Evolutionary conservation across 2,113 vertebrate species (phyloP), one percentile per base, ranked within the genome.

Genomic region (Bombycilla garrulus): DNA sequence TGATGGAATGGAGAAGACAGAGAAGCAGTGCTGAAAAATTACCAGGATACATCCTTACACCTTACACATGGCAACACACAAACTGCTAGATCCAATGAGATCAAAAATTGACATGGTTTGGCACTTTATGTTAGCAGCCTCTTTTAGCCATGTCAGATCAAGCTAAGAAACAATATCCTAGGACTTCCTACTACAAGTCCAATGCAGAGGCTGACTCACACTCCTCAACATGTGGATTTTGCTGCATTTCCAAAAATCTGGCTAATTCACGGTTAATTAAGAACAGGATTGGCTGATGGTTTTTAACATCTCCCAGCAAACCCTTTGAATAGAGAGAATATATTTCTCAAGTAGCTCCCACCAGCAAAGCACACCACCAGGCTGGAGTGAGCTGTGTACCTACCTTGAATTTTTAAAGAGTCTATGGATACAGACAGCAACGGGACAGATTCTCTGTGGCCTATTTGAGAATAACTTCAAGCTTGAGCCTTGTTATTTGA

Each of bases 211-310:
- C 7, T 92, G 65, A 62, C 26, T 57, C 28, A 48, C 0, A 2
- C 4, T 25, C 15, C 15, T 70, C 28, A 47, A 38, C 1, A 23
- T 2, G 9, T 15, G 21, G 24, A 45, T 76, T 67, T 67, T 22
- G 3, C 54, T 33, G 13, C 5, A 35, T 42, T 74, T 80, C 26
- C 25, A 67, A 69, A 69, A 73, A 47, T 31, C 20, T 23, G 9
- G 53, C 14, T 58, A 80, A 45, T 69, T 81, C 1, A 23, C 35
- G 16, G 64, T 9, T 84, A 45, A 36, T 54, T 80, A 51, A 36
- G 31, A 80, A 38, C 23, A 58, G 35, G 71, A 48, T 42, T 51
- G 26, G 23, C 18, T 1, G 1, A 26, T 2, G 0, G 3, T 14
- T 66, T 79, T 71, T 45, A 57, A 44, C 26, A 53, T 3, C 8